Conservation (phyloP, 1,140 invertebrate species). For the Amphibalanus amphitrite region DNA sequence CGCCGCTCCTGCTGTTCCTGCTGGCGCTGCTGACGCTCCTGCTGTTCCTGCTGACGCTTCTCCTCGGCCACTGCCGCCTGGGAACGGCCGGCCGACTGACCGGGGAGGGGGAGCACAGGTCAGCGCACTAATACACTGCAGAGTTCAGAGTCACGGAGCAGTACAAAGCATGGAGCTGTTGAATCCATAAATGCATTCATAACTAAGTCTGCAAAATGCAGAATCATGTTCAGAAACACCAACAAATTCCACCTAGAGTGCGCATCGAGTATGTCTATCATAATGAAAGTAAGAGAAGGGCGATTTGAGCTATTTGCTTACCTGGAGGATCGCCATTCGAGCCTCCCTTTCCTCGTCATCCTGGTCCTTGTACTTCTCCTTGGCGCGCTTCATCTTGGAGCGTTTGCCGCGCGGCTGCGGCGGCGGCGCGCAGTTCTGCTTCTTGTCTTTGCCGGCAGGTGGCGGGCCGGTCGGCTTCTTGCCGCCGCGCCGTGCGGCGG, state of each 20-base stretch:
- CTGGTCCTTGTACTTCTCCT: slow-evolving; percentile 91
- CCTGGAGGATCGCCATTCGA: slow-evolving; percentile 65
- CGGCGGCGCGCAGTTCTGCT: slow-evolving; percentile 26
- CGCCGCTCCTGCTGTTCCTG: not conserved
- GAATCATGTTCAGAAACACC: not conserved
- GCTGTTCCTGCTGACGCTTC: not conserved
- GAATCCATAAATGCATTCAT: not conserved
- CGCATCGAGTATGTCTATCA: not conserved
- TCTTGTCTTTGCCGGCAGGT: slow-evolving; percentile 19
- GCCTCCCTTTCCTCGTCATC: slow-evolving; percentile 84
- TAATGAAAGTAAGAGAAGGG: too few species aligned
- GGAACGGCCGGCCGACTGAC: not conserved
- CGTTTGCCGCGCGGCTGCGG: slow-evolving; percentile 60
- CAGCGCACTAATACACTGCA: not conserved
- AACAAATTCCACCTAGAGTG: not conserved
- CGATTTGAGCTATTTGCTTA: too few species aligned
- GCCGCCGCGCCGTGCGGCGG: slow-evolving; percentile 11
- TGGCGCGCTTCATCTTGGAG: slow-evolving; percentile 88
- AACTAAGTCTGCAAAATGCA: not conserved
- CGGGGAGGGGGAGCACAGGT: not conserved
- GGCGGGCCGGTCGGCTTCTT: not conserved
- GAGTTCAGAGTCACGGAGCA: not conserved
- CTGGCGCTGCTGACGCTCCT: not conserved
- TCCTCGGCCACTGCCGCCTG: not conserved
- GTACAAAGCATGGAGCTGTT: not conserved